Evolutionary conservation across 2,113 vertebrate genomes (phyloP).

Genomic region (Azemiops feae): DNA sequence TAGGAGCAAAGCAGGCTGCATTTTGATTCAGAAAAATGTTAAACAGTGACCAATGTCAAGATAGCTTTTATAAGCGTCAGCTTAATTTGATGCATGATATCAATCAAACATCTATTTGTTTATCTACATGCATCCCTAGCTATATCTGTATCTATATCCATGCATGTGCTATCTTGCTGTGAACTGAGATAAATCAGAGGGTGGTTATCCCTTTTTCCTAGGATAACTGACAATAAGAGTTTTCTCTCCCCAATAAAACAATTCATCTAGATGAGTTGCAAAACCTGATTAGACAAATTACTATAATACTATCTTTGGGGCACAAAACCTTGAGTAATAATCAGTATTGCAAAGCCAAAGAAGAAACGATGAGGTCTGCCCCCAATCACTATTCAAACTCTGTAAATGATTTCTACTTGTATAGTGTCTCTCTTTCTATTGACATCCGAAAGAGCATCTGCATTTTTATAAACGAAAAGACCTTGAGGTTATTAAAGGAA

Average conservation of each 20-base stretch:
- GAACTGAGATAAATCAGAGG: neutral
- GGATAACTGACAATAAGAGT: neutral
- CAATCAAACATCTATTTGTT: neutral
- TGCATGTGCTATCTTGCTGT: too few species aligned
- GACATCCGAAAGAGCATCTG: neutral
- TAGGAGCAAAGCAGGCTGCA: neutral
- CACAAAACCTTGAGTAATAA: neutral
- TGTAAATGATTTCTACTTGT: neutral
- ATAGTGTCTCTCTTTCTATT: neutral
- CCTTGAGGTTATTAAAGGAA: neutral
- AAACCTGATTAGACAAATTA: neutral
- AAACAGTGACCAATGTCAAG: too few species aligned
- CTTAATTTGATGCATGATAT: neutral
- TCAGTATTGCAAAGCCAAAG: neutral
- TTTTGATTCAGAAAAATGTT: neutral
- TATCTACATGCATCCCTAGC: neutral
- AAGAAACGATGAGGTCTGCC: neutral
- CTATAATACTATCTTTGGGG: neutral
- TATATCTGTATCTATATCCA: neutral
- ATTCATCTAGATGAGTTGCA: neutral
- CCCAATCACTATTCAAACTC: neutral
- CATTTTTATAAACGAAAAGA: neutral
- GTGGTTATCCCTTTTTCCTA: neutral
- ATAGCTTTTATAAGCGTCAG: neutral
- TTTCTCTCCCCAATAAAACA: neutral